Evolutionary conservation across 2,888 invertebrate genomes (phyloP), one percentile per base, ranked within the genome.

Genomic region (Microplitis deprimator): DNA sequence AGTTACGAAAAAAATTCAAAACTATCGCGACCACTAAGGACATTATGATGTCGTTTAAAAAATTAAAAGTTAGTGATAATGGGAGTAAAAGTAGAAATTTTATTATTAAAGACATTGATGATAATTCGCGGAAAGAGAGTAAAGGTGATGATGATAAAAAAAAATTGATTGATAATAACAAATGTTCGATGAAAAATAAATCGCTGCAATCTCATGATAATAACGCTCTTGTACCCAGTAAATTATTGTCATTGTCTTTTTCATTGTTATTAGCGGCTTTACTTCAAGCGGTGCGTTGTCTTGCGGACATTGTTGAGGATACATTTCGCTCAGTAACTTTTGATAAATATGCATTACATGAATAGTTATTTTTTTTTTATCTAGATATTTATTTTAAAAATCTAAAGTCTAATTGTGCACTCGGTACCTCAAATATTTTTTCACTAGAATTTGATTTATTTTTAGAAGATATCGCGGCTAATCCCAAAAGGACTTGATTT

Each of bases 261-360:
- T 93, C 93, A 68, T 91, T 93, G 81, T 89, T 93, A 16, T 90
- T 93, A 68, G 93, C 93, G 20, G 93, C 93, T 40, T 86, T 93
- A 83, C 84, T 93, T 59, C 93, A 93, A 87, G 93, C 93, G 81
- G 92, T 93, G 88, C 91, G 92, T 78, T 93, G 93, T 87, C 91
- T 93, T 84, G 92, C 93, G 65, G 92, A 92, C 87, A 91, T 93
- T 84, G 90, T 93, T 82, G 93, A 93, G 84, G 92, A 93, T 83
- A 92, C 90, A 10, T 88, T 90, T 71, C 84, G 83, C 61, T 88
- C 87, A 4, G 80, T 86, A 64, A 85, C 84, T 77, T 85, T 85
- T 78, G 88, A 87, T 65, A 84, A 83, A 79, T 84, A 77, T 75
- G 79, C 81, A 67, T 76, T 83, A 78, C 79, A 81, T 17, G 82